Evolutionary conservation across 2,797 vertebrate species (phyloP), one percentile per base, ranked within the genome.

Genomic region (Atherinosoma microstoma): DNA sequence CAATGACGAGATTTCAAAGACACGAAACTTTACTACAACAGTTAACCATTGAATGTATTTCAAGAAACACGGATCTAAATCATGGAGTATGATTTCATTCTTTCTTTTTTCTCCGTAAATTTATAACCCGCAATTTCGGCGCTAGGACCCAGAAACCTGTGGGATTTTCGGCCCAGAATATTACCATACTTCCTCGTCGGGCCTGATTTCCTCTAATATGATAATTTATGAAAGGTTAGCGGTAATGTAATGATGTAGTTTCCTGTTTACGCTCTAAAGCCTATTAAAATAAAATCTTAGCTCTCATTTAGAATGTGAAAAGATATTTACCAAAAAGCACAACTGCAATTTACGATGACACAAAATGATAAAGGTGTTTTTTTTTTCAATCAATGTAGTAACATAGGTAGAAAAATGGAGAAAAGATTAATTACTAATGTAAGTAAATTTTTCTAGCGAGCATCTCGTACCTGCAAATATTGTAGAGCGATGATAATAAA

Each of bases 101-200:
- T 47, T 47, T n/a, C 7, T 18, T 15, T 16, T 45, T n/a, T n/a
- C 18, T n/a, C 7, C 3, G 20, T n/a, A n/a, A 9, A 47, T 32
- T 32, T 67, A 22, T 42, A 38, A 20, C 18, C 27, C 9, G 6
- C 29, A 16, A 10, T 0, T 24, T 49, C 10, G 91, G 91, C 86
- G 47, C 67, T 94, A 93, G 79, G 93, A 94, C 94, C 91, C 84
- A 63, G 92, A 64, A 69, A n/a, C 32, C 10, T 70, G 0, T 32
- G 47, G 35, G 3, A 47, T 54, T 29, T 58, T 62, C 54, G 74
- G 79, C 67, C 78, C 83, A 79, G 75, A 60, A 57, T 73, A 91
- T 91, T 82, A 78, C 73, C 91, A 88, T 91, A 91, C 92, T 94
- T 95, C 93, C 93, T 93, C 87, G 84, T 89, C 75, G 54, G 85